Conservation (phyloP, 2,113 vertebrate species). For the Oriolus oriolus region DNA sequence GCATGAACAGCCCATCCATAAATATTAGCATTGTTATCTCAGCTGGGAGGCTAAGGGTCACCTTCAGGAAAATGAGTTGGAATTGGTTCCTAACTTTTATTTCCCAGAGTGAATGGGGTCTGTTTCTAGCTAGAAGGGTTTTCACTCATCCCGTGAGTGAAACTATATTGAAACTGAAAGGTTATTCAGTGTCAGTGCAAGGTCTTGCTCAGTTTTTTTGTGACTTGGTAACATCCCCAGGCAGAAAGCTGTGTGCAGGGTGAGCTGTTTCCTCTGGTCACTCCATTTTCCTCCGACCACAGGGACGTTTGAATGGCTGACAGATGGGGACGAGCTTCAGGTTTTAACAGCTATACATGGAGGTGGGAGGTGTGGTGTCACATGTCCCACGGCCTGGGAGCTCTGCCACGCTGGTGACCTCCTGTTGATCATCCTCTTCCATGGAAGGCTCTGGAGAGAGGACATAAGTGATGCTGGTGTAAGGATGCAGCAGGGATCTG, state of each 20-base stretch:
- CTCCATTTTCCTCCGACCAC: neutral
- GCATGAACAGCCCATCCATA: constrained; percentile 35
- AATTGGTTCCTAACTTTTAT: constrained; percentile 41
- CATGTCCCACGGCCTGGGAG: neutral
- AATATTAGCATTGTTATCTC: constrained; percentile 56
- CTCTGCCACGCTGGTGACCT: neutral
- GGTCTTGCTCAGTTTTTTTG: neutral
- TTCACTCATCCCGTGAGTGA: neutral
- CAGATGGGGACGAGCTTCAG: neutral
- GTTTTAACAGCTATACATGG: neutral
- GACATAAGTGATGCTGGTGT: neutral
- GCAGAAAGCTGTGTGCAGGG: neutral
- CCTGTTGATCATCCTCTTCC: neutral
- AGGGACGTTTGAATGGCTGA: accelerated
- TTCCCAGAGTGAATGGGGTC: constrained; percentile 2
- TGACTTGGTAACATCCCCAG: neutral
- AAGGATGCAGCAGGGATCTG: neutral
- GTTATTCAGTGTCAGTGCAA: neutral
- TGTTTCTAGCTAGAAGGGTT: constrained; percentile 4
- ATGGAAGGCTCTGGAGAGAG: neutral
- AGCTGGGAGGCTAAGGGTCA: constrained; percentile 52
- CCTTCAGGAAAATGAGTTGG: constrained; percentile 43
- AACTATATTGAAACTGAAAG: neutral
- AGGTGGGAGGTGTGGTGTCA: neutral
- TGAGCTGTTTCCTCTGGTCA: neutral